Evolutionary conservation across 2,113 vertebrate genomes (phyloP).

Genomic region (Limnothrissa miodon): DNA sequence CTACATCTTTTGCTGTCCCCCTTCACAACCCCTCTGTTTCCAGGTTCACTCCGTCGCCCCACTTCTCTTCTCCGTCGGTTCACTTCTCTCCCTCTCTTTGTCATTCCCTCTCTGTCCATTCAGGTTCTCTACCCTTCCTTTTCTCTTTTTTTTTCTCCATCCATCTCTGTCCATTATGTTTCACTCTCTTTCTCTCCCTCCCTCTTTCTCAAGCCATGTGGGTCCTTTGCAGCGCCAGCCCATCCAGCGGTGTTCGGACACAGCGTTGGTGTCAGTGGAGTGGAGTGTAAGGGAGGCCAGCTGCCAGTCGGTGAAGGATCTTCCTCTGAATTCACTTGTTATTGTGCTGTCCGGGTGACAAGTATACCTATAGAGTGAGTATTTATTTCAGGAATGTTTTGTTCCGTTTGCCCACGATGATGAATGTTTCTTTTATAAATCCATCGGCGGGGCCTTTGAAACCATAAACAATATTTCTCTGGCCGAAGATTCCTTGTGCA

Average conservation of each 20-base stretch:
- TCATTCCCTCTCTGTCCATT: neutral
- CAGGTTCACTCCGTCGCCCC: neutral
- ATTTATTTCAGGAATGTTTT: slow-evolving; percentile 93
- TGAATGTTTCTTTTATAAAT: slow-evolving; percentile 87
- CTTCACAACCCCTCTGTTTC: neutral
- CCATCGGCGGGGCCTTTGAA: slow-evolving; percentile 76
- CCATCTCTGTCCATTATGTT: neutral
- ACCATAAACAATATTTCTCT: slow-evolving; percentile 95
- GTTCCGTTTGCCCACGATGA: slow-evolving; percentile 97
- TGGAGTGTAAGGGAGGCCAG: slow-evolving; percentile 50
- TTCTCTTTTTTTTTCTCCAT: neutral
- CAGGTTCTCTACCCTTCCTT: neutral
- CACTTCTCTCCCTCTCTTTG: neutral
- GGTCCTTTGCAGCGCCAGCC: neutral
- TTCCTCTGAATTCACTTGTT: slow-evolving; percentile 79
- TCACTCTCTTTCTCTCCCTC: neutral
- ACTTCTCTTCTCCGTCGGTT: neutral
- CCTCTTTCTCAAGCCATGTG: neutral
- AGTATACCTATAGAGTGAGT: slow-evolving; percentile 84
- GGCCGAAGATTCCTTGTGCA: slow-evolving; percentile 93
- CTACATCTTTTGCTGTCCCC: neutral
- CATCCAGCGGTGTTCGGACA: neutral
- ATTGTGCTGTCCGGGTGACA: slow-evolving; percentile 82
- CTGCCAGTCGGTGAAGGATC: slow-evolving; percentile 76
- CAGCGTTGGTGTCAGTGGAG: neutral